phyloP scores from a whole-genome alignment of 2,113 vertebrate genomes.

The Phylloscopus trochilus region DNA sequence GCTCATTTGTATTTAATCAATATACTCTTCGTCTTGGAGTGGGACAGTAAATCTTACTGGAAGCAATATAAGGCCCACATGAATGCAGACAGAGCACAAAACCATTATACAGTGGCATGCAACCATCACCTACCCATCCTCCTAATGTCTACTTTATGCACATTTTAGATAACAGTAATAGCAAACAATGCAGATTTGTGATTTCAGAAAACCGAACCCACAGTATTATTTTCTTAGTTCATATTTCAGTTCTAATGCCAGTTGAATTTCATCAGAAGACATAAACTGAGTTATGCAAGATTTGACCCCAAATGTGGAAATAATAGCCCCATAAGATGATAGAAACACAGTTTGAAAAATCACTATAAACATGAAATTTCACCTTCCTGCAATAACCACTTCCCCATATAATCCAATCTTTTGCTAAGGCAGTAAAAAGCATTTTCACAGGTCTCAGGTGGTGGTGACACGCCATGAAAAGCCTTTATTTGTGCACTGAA shows the following conservation, averaged over 20 bases:
- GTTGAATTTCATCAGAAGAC: neutral
- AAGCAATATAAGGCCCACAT: neutral
- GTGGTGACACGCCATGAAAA: constrained; percentile 14
- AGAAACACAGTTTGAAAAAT: neutral
- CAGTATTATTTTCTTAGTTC: neutral
- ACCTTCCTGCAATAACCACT: neutral
- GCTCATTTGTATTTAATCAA: neutral
- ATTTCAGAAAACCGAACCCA: neutral
- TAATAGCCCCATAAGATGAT: neutral
- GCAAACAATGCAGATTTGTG: neutral
- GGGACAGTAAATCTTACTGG: neutral
- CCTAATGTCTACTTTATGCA: neutral
- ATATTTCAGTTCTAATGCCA: neutral
- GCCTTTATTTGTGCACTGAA: constrained; percentile 49
- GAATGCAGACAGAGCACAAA: neutral
- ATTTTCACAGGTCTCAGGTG: constrained; percentile 30
- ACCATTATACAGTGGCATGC: rapidly evolving
- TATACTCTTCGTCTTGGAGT: neutral
- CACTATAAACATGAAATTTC: constrained; percentile 10
- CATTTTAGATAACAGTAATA: neutral
- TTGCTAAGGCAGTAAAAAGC: neutral
- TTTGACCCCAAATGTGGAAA: neutral
- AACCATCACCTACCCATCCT: neutral
- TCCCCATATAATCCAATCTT: neutral
- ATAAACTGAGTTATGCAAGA: neutral